Evolutionary conservation across 2,113 vertebrate species (phyloP).

Genomic region (Rousettus leschenaultii): DNA sequence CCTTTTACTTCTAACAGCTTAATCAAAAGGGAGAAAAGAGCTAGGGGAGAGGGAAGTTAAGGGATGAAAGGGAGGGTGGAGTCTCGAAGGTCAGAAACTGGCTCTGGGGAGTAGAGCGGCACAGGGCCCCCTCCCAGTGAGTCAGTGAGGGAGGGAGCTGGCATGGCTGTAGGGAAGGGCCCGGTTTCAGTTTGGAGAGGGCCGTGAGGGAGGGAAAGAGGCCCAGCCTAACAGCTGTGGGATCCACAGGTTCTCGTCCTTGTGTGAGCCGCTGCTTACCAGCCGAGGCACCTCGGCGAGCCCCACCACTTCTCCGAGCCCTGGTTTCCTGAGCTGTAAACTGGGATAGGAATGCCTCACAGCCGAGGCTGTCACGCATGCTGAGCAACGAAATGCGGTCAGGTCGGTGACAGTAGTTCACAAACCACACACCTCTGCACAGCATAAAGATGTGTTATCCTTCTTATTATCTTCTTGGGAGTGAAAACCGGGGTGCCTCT

Average conservation of each 20-base stretch:
- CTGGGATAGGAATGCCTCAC: background rate
- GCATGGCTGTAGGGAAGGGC: background rate
- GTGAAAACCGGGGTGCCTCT: background rate
- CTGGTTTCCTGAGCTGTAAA: background rate
- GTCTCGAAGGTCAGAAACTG: slow-evolving; percentile 17
- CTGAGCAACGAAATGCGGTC: background rate
- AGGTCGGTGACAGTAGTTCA: background rate
- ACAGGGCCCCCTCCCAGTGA: slow-evolving; percentile 53
- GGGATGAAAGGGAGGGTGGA: background rate
- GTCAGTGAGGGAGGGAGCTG: slow-evolving; percentile 54
- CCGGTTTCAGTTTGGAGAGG: slow-evolving; percentile 41
- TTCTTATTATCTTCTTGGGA: slow-evolving; percentile 10
- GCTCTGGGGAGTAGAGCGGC: slow-evolving; percentile 18
- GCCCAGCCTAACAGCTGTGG: background rate
- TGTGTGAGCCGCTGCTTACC: background rate
- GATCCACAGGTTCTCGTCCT: background rate
- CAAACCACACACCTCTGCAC: background rate
- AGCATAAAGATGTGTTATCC: background rate
- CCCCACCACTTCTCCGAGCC: background rate
- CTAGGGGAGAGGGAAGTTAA: background rate
- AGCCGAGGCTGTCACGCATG: background rate
- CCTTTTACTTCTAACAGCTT: slow-evolving; percentile 43
- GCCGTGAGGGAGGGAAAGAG: background rate
- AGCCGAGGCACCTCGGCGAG: background rate
- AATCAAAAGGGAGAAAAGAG: background rate